These are phyloP conservation scores for Dromius quadrimaculatus DNA, from an alignment of 2,888 invertebrate genomes.

Conservation along the genomic window DNA sequence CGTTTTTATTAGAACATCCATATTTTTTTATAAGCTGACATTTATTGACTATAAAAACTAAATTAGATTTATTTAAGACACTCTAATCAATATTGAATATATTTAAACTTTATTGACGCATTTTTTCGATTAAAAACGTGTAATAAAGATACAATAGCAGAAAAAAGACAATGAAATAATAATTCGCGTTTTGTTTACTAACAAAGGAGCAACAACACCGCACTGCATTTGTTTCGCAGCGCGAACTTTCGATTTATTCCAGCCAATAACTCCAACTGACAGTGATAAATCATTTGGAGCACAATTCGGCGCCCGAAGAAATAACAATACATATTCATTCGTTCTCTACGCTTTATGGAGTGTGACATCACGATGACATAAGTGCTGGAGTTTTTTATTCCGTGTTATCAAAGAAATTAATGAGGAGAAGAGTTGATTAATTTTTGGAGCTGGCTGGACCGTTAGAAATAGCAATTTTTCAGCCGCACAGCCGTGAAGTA, in stretches of 20 bases:
- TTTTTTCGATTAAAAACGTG: no score
- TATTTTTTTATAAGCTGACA: slow-evolving; percentile 38
- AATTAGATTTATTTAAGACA: slow-evolving; percentile 27
- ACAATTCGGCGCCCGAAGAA: slow-evolving; percentile 14
- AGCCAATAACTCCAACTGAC: slow-evolving; percentile 35
- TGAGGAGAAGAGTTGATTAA: slow-evolving; percentile 28
- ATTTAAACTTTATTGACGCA: slow-evolving; percentile 23
- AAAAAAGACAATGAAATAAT: no score
- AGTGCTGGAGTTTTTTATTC: slow-evolving; percentile 41
- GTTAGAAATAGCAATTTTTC: slow-evolving; percentile 38
- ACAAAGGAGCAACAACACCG: slow-evolving; percentile 28
- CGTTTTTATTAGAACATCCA: slow-evolving; percentile 31
- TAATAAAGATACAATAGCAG: no score
- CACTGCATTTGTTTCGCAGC: slow-evolving; percentile 6
- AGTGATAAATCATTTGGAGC: slow-evolving; percentile 42
- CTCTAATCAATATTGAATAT: slow-evolving; percentile 22
- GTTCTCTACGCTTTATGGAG: slow-evolving; percentile 9
- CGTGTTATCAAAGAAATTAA: slow-evolving; percentile 35
- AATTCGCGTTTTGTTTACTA: slow-evolving; percentile 35
- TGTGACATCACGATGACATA: slow-evolving; percentile 46
- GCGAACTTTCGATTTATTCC: slow-evolving; percentile 37
- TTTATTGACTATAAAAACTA: slow-evolving; percentile 39
- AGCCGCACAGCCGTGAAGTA: slow-evolving; percentile 18
- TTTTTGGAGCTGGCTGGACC: slow-evolving; percentile 1
- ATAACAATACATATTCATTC: slow-evolving; percentile 41